phyloP scores from a whole-genome alignment of 2,113 vertebrate genomes.

The Bambusicola thoracicus region DNA sequence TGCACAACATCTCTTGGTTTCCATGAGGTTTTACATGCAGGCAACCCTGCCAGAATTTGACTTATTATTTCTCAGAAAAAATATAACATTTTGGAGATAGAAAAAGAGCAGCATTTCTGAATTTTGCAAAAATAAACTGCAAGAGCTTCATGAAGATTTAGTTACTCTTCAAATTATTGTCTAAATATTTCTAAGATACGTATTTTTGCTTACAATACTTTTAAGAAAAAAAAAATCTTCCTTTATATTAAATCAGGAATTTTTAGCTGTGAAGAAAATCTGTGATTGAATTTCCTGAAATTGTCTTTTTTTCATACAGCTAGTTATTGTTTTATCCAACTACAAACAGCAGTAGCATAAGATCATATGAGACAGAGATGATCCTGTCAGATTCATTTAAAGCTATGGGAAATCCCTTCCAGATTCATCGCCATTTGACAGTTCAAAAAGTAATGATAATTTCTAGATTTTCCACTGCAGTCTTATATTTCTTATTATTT shows the following conservation, averaged over 20 bases:
- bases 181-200: not conserved
- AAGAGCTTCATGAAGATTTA: not conserved
- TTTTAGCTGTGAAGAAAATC: not conserved
- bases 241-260: not conserved
- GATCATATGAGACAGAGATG: not conserved
- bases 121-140: not conserved
- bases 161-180: not conserved
- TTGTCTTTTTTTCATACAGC: not conserved
- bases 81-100: not conserved
- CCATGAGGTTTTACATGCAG: not conserved
- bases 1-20: not conserved
- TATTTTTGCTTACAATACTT: no score
- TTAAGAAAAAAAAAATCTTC: not conserved
- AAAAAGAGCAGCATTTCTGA: not conserved
- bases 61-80: not conserved
- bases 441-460: not conserved
- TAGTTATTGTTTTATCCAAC: not conserved
- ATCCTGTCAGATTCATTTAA: not conserved
- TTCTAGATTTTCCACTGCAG: not conserved
- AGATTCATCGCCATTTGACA: not conserved
- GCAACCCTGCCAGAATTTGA: accelerated
- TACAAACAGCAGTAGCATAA: not conserved
- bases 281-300: not conserved
- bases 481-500: not conserved
- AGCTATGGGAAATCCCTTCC: not conserved